Base-by-base conservation (phyloP, 2,888 invertebrate species). In the Lottia scabra region DNA sequence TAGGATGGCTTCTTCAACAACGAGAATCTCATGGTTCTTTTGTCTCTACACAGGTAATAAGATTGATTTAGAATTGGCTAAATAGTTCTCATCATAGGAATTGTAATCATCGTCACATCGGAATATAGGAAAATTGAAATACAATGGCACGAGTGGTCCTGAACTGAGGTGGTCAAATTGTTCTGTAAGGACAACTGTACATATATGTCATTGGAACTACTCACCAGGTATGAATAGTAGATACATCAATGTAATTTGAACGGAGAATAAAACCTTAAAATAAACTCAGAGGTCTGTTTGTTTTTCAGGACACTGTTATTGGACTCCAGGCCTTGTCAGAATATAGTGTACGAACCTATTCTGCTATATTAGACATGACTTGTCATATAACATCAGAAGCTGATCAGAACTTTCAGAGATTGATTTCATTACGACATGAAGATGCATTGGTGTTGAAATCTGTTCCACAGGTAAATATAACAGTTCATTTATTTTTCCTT, bases 321-420 rank as follows among this genome's bases (percentile, higher is more conserved):
- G 93, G 92, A 6, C 88, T 93, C 23, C 92, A 93, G 79, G 93
- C 93, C 0, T 84, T 93, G 15, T 90, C 92, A 0, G 91, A 91
- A 80, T 93, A 92, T 82, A 91, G 92, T 2, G 83, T 88, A 2
- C 85, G 90, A 0, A 89, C 92, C 71, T 89, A 89, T 67, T 87
- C 87, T 16, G 89, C 90, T 65, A 84, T 89, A 44, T 73, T 85
- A 43, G 78, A 86, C 72, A 79, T 87, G 69, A 78, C 78, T 2
- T 79, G 77, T 62, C 77, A 79, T 68, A 71, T 85, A 13, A 74
- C 77, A 6, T 75, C 81, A 1, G 75, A 80, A 16, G 78, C 75
- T 3, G 79, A 81, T 19, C 67, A 74, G 1, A 75, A 73, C 38
- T 77, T 78, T 70, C 67, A 74, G 16, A 71, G 74, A 63, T 73